Conservation (phyloP, 1,140 invertebrate species). For the Cotesia typhae region DNA sequence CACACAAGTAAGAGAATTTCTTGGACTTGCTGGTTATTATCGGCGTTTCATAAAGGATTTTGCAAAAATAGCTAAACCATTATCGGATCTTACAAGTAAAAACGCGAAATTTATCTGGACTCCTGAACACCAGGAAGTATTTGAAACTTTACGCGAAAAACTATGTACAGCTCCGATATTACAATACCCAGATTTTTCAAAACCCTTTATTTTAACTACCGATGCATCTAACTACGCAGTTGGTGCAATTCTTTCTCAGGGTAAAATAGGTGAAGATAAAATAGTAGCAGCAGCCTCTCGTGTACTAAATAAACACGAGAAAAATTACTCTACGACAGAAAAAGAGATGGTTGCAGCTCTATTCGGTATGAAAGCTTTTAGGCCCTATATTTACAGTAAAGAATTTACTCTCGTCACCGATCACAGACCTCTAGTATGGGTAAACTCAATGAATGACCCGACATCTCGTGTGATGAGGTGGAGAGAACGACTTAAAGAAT, state of each 20-base stretch:
- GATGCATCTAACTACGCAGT: too few relatives aligned
- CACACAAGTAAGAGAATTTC: slow-evolving; percentile 35
- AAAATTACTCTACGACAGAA: not conserved
- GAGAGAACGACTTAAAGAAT: not conserved
- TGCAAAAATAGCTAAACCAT: slow-evolving; percentile 13
- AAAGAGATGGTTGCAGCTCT: not conserved
- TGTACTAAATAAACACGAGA: too few relatives aligned
- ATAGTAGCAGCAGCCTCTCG: too few relatives aligned
- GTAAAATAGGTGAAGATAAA: too few relatives aligned
- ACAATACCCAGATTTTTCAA: too few relatives aligned
- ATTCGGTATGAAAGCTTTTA: slow-evolving; percentile 2
- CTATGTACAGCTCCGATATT: too few relatives aligned
- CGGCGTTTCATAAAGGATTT: slow-evolving; percentile 16
- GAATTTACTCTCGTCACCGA: not conserved
- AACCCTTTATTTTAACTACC: too few relatives aligned
- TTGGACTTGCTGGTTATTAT: slow-evolving; percentile 45
- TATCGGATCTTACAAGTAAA: slow-evolving; percentile 26
- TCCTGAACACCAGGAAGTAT: too few relatives aligned
- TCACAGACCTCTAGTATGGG: not conserved
- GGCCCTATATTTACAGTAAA: not conserved
- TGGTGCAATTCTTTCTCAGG: too few relatives aligned
- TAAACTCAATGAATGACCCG: slow-evolving; percentile 13
- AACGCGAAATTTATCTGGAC: slow-evolving; percentile 5
- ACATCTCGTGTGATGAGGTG: slow-evolving; percentile 2
- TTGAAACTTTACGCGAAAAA: too few relatives aligned